Conservation (phyloP, 2,888 invertebrate genomes). For the Ophion ventricosus region DNA sequence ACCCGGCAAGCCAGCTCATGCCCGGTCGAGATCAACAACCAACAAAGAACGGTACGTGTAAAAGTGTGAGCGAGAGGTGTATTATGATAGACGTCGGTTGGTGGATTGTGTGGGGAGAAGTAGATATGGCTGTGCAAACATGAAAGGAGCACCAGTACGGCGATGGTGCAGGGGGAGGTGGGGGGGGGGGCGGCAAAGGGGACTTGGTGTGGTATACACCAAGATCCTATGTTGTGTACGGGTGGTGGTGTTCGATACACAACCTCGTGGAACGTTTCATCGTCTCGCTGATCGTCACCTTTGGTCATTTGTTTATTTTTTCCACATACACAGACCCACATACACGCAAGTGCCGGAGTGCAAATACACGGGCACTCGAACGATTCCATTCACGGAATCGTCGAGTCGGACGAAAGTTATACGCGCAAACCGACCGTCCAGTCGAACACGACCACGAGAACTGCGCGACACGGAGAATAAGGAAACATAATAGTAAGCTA, state of each 20-base stretch:
- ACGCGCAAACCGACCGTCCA: slow-evolving; percentile 25
- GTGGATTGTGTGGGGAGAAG: slow-evolving; percentile 44
- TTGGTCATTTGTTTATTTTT: slow-evolving; percentile 55
- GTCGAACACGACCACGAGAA: slow-evolving; percentile 25
- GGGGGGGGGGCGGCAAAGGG: background rate
- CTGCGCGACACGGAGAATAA: slow-evolving; percentile 16
- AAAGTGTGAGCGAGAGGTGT: slow-evolving; percentile 40
- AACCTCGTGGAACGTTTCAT: slow-evolving; percentile 34
- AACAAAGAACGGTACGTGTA: slow-evolving; percentile 45
- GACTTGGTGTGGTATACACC: slow-evolving; percentile 9
- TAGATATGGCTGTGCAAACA: slow-evolving; percentile 63
- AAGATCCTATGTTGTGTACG: slow-evolving; percentile 15
- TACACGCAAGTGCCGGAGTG: slow-evolving; percentile 12
- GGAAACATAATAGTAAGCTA: slow-evolving; percentile 10
- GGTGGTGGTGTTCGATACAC: slow-evolving; percentile 5
- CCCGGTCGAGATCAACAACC: slow-evolving; percentile 53
- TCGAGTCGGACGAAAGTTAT: slow-evolving; percentile 25
- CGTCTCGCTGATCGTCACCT: slow-evolving; percentile 53
- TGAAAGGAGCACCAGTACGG: slow-evolving; percentile 4
- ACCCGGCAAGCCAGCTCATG: slow-evolving; percentile 34
- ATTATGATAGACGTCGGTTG: slow-evolving; percentile 37
- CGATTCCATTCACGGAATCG: slow-evolving; percentile 54
- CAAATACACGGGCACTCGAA: slow-evolving; percentile 25
- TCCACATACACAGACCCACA: slow-evolving; percentile 7
- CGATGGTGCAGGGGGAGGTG: slow-evolving; percentile 25